Evolutionary conservation across 2,797 vertebrate species (phyloP).

Genomic region (Geotrypetes seraphini): DNA sequence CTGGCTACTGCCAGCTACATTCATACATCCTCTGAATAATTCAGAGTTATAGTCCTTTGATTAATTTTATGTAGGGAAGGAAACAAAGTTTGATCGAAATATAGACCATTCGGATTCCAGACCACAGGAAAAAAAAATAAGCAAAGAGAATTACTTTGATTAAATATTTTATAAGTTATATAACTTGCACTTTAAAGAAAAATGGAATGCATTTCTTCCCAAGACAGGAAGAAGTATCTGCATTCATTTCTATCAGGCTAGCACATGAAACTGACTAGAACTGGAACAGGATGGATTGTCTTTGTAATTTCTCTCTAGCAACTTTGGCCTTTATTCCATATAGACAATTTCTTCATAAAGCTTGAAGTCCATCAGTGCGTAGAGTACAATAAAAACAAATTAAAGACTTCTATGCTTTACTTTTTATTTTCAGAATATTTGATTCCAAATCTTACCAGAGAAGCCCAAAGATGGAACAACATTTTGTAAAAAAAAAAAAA

Average conservation of each 20-base stretch:
- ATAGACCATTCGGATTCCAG: constrained; percentile 30
- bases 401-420: constrained; percentile 11
- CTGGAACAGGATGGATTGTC: constrained; percentile 34
- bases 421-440: no score
- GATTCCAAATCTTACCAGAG: no score
- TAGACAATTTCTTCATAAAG: constrained; percentile 2
- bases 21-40: constrained; percentile 44
- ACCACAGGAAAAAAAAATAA: constrained; percentile 39
- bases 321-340: constrained; percentile 30
- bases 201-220: constrained; percentile 61
- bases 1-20: constrained; percentile 32
- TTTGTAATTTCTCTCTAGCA: constrained; percentile 39
- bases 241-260: constrained; percentile 45
- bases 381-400: constrained; percentile 8
- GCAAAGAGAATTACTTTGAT: constrained; percentile 57
- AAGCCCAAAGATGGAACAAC: no score
- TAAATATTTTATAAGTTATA: constrained; percentile 71
- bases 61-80: constrained; percentile 30
- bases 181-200: constrained; percentile 65
- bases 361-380: constrained; percentile 21
- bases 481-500: no score
- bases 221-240: constrained; percentile 43
- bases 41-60: constrained; percentile 38
- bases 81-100: constrained; percentile 37
- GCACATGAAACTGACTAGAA: constrained; percentile 24